Percentiles rank a stretch among this genome's conserved stretches.
phyloP scores from a whole-genome alignment of 2,113 vertebrate genomes.

The Machaerirhynchus nigripectus region DNA sequence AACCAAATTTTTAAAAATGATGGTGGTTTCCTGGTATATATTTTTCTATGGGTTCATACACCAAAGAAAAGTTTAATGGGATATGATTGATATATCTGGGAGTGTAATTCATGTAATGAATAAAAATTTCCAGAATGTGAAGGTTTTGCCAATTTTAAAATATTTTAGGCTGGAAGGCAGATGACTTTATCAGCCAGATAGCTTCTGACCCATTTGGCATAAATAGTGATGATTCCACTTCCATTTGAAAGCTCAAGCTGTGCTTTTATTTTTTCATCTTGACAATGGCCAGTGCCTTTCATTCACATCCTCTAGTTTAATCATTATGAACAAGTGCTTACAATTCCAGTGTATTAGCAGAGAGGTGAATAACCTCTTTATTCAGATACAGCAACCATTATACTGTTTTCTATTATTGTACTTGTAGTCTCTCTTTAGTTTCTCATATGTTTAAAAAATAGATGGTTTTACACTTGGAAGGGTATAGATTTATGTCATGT shows the following conservation, averaged over 20 bases:
- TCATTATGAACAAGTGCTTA: background rate
- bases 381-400: background rate
- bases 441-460: background rate
- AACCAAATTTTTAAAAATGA: background rate
- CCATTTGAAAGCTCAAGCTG: background rate
- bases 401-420: background rate
- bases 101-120: background rate
- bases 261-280: background rate
- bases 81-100: background rate
- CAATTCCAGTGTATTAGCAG: background rate
- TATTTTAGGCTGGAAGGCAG: background rate
- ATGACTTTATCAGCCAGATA: background rate
- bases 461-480: background rate
- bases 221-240: background rate
- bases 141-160: background rate
- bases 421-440: background rate
- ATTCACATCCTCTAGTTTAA: background rate
- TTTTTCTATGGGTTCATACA: background rate
- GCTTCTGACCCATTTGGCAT: constrained; percentile 7
- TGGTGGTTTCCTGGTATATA: background rate
- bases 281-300: background rate
- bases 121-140: background rate
- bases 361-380: background rate
- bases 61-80: background rate
- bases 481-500: background rate